Percentiles rank a stretch among this genome's conserved stretches.
These are phyloP conservation scores for Isoperla grammatica DNA, from an alignment of 2,888 invertebrate genomes.

Conservation along the genomic window DNA sequence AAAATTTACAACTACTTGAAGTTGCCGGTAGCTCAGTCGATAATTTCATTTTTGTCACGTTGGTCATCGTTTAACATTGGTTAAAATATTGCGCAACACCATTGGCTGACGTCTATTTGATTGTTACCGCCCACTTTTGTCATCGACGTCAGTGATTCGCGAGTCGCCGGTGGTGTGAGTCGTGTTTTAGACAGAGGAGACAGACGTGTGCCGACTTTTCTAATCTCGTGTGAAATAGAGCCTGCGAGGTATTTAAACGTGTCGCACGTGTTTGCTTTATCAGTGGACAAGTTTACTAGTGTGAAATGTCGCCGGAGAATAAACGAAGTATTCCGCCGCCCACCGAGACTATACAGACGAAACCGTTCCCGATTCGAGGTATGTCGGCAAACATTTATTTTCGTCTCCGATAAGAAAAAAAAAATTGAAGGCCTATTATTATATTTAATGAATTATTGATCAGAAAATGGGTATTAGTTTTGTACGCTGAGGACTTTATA, in stretches of 20 bases:
- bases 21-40: not conserved
- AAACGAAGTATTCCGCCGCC: constrained; percentile 54
- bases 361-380: constrained; percentile 84
- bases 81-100: constrained; percentile 7
- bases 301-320: constrained; percentile 28
- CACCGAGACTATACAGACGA: constrained; percentile 80
- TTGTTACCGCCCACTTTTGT: constrained; percentile 18
- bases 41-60: not conserved
- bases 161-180: constrained; percentile 22
- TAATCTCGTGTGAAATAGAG: too few relatives aligned
- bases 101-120: constrained; percentile 13
- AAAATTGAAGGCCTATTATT: too few relatives aligned
- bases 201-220: not conserved
- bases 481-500: too few relatives aligned
- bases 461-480: too few relatives aligned
- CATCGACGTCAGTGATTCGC: constrained; percentile 22
- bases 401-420: too few relatives aligned
- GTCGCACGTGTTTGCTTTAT: too few relatives aligned
- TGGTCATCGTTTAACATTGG: not conserved
- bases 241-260: too few relatives aligned
- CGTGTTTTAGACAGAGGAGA: constrained; percentile 9
- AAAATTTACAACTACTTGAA: too few relatives aligned
- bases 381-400: constrained; percentile 34
- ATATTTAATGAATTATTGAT: too few relatives aligned
- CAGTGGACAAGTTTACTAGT: too few relatives aligned